Conservation (phyloP, 92 coral and sea anemone species). For the Micromussa lordhowensis region DNA sequence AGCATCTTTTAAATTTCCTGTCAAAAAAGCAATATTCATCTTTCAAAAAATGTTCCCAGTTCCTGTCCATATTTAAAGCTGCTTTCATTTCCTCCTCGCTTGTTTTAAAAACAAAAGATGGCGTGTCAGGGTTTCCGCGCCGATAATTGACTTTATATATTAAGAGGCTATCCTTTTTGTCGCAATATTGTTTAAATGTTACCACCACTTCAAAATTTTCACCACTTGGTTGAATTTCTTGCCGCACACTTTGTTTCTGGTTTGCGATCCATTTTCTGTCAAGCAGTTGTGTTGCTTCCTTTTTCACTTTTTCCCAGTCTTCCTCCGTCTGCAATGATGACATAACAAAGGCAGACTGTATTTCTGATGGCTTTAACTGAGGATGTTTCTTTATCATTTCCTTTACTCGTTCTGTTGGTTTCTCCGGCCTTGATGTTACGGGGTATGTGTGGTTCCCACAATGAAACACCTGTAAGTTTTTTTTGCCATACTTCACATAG, state of each 20-base stretch:
- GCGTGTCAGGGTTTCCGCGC: constrained; percentile 44
- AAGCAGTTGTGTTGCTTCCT: constrained; percentile 51
- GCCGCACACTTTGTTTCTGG: constrained; percentile 43
- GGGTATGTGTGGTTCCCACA: constrained; percentile 49
- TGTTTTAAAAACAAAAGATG: constrained; percentile 56
- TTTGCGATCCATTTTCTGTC: constrained; percentile 59
- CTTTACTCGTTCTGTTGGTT: constrained; percentile 42
- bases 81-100: constrained; percentile 40
- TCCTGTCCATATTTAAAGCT: constrained; percentile 41
- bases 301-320: constrained; percentile 50
- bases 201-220: constrained; percentile 59
- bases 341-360: constrained; percentile 55
- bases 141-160: constrained; percentile 42
- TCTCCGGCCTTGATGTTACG: constrained; percentile 44
- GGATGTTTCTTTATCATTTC: constrained; percentile 45
- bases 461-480: constrained; percentile 36
- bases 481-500: constrained; percentile 46
- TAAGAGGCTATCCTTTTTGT: constrained; percentile 30
- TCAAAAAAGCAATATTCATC: constrained; percentile 48
- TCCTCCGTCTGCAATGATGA: constrained; percentile 35
- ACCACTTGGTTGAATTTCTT: constrained; percentile 53
- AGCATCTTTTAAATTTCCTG: constrained; percentile 48
- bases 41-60: constrained; percentile 39
- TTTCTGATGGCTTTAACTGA: constrained; percentile 41
- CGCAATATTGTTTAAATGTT: no score